phyloP scores from a whole-genome alignment of 2,888 invertebrate genomes.

The Epinotia demarniana region DNA sequence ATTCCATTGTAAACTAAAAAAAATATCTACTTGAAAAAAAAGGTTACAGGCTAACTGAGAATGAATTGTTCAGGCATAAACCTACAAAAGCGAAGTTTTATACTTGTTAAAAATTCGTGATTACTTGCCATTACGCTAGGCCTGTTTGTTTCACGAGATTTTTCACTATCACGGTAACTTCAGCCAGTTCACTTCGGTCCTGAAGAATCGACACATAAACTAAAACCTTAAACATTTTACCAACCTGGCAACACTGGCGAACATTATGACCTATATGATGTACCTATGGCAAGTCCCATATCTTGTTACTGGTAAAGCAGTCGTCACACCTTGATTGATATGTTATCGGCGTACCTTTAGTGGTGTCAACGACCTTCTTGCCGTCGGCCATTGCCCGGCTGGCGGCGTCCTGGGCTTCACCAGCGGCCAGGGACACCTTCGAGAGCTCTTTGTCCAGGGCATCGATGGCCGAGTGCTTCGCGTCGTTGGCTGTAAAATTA shows the following conservation, averaged over 20 bases:
- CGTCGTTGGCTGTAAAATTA: constrained; percentile 65
- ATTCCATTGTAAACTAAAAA: constrained; percentile 14
- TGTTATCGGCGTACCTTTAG: constrained; percentile 68
- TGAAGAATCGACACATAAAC: not conserved
- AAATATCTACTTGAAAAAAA: constrained; percentile 2
- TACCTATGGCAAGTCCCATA: not conserved
- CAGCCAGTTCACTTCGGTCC: not conserved
- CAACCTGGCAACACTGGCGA: too few relatives aligned
- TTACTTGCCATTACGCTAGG: too few relatives aligned
- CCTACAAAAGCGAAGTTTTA: too few relatives aligned
- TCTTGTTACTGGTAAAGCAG: not conserved
- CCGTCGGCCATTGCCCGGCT: constrained; percentile 77
- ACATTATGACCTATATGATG: too few relatives aligned
- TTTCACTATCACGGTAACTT: not conserved
- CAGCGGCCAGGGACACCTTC: constrained; percentile 79
- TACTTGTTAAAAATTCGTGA: too few relatives aligned
- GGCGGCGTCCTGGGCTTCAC: constrained; percentile 77
- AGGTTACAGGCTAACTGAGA: too few relatives aligned
- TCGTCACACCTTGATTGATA: not conserved
- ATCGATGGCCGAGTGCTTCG: constrained; percentile 81
- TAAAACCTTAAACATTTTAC: not conserved
- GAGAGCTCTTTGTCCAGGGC: constrained; percentile 81
- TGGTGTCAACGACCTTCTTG: constrained; percentile 78
- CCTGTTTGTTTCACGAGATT: not conserved
- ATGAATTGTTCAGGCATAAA: too few relatives aligned